Evolutionary conservation across 1,140 invertebrate species (phyloP), one percentile per base, ranked within the genome.

Genomic region (Acromyrmex charruanus): DNA sequence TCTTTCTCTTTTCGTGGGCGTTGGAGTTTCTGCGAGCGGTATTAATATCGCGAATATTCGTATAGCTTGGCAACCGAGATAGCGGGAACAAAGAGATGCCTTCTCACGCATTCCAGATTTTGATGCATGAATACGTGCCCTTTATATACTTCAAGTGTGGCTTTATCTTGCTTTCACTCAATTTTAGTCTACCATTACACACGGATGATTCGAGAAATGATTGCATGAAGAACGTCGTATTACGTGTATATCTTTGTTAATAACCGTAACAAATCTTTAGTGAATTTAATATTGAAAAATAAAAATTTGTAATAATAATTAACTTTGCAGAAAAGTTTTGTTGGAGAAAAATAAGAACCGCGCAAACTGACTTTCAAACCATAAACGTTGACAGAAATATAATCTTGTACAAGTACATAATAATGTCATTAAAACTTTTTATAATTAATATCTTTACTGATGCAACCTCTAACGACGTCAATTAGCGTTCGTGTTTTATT

Each of bases 1-100:
- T 35, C 51, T 35, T 7, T 59, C 16, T 77, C 39, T 35, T 16
- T 2, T 2, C 25, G 25, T 61, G 39, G 18, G 39, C 49, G 39
- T 61, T 28, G 55, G 55, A 16, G 44, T 25, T 49, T 61, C 44
- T 61, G 68, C 80, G 25, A 39, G 58, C 28, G 58, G 55, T 49
- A 28, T 74, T 84, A 84, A 74, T 84, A 84, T 75, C 39, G 39
- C 55, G 39, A 55, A 61, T 82, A 84, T 84, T 82, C 49, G 31
- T 51, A 39, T n/a, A 69, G 51, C 21, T 59, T 55, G 61, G 51
- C 35, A 58, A 58, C 31, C 31, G 31, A 28, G 51, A 71, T 58
- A 59, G 16, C 51, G 66, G 39, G 69, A 61, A 63, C 58, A 84
- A 84, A 84, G 80, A 31, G 69, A 84, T 21, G 80, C 39, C 55